Percentiles rank a stretch among this genome's conserved stretches.
These are phyloP conservation scores for Scaptomyza caliginosa DNA, from an alignment of 2,888 invertebrate genomes.

Conservation along the genomic window DNA sequence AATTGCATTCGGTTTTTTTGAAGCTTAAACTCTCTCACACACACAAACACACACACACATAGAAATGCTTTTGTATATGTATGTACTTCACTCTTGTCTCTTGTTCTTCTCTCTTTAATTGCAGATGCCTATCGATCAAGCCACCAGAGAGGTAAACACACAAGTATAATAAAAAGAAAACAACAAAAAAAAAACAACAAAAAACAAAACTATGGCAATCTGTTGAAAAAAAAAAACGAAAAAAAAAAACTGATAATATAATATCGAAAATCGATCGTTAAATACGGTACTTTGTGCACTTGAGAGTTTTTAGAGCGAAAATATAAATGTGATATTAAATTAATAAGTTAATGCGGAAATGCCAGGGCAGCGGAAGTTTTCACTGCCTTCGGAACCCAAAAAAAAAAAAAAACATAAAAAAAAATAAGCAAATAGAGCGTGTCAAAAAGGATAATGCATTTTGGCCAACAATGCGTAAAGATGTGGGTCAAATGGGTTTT, in stretches of 20 bases:
- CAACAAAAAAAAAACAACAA: constrained; percentile 19
- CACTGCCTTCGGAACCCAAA: constrained; percentile 32
- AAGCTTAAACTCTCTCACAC: not conserved
- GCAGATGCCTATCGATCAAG: constrained; percentile 91
- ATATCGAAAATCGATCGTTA: constrained; percentile 36
- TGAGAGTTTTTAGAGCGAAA: constrained; percentile 84
- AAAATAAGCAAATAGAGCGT: constrained; percentile 50
- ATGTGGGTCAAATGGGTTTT: constrained; percentile 23
- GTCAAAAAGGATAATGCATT: constrained; percentile 27
- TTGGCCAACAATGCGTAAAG: not conserved
- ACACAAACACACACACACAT: constrained; percentile 26
- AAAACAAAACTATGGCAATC: constrained; percentile 67
- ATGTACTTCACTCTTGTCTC: constrained; percentile 85
- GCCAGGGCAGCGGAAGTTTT: constrained; percentile 23
- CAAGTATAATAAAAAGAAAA: constrained; percentile 69
- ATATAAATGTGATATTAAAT: constrained; percentile 52
- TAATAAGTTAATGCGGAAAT: constrained; percentile 60
- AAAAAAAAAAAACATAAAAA: too few species aligned
- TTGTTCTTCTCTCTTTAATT: constrained; percentile 87
- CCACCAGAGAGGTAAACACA: constrained; percentile 89
- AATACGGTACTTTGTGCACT: constrained; percentile 60
- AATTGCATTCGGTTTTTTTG: constrained; percentile 9
- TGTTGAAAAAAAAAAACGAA: constrained; percentile 30
- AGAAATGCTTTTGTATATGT: constrained; percentile 29
- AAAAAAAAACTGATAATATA: too few species aligned